Evolutionary conservation across 1,140 invertebrate species (phyloP).

Genomic region (Proales similis): DNA sequence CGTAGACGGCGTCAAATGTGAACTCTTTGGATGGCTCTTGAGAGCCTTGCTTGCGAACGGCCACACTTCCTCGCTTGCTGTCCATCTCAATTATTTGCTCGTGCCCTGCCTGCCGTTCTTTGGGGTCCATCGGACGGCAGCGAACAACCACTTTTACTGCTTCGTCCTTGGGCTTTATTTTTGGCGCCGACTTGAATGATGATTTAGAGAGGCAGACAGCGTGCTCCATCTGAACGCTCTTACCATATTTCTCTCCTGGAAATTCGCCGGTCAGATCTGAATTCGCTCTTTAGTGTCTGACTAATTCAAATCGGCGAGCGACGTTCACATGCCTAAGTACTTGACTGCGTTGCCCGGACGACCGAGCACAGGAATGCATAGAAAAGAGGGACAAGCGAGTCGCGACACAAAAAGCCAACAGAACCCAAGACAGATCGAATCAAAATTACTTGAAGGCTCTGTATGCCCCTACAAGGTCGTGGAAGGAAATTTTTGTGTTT

Average conservation of each 20-base stretch:
- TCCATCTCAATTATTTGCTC: slow-evolving; percentile 45
- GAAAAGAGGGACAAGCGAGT: no score
- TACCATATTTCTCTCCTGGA: neutral
- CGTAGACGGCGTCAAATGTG: slow-evolving; percentile 67
- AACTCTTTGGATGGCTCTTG: slow-evolving; percentile 64
- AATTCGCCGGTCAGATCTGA: neutral
- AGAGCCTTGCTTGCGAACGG: slow-evolving; percentile 49
- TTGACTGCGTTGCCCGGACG: no score
- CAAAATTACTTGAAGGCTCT: no score
- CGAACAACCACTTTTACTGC: slow-evolving; percentile 82
- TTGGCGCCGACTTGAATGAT: neutral
- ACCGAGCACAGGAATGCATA: no score
- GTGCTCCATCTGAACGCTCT: neutral
- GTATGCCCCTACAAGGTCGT: no score
- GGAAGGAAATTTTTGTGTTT: no score
- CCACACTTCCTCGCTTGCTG: slow-evolving; percentile 12
- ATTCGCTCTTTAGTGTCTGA: slow-evolving; percentile 1
- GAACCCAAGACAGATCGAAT: no score
- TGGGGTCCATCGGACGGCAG: slow-evolving; percentile 78
- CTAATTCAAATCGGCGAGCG: no score
- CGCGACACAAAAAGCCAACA: no score
- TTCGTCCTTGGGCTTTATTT: slow-evolving; percentile 54
- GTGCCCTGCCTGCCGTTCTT: slow-evolving; percentile 66
- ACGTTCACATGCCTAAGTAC: no score
- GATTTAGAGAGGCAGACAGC: no score